Conservation (phyloP, 2,113 vertebrate genomes). For the Neotoma lepida region DNA sequence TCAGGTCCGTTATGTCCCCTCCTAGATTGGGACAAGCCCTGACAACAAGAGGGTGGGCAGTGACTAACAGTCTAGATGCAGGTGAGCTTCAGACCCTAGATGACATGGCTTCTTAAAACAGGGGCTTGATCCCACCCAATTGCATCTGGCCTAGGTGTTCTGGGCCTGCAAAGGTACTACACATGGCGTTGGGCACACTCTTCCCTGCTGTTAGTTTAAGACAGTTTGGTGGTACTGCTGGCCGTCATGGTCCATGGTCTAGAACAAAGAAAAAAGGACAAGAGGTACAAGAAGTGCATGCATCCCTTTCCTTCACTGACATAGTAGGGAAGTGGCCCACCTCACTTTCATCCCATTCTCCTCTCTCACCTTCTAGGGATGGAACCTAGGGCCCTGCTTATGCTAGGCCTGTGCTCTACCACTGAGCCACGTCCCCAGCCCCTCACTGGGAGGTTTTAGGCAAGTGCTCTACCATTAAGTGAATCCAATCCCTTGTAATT, state of each 20-base stretch:
- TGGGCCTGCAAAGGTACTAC: neutral
- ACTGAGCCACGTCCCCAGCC: neutral
- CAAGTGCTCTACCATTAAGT: neutral
- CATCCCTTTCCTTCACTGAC: neutral
- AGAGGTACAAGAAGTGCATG: neutral
- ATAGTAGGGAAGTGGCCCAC: no score
- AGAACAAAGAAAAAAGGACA: neutral
- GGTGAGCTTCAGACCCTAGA: neutral
- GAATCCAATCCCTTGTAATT: neutral
- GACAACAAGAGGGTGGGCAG: neutral
- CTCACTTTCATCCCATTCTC: neutral
- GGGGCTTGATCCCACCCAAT: no score
- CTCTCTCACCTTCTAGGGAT: neutral
- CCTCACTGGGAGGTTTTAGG: neutral
- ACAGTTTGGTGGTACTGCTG: neutral
- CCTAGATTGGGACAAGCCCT: neutral
- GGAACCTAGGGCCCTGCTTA: neutral
- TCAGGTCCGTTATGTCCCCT: constrained; percentile 82
- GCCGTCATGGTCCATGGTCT: neutral
- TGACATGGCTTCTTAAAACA: neutral
- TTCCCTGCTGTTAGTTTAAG: neutral
- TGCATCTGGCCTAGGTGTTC: neutral
- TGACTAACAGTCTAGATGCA: neutral
- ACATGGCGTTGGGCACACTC: accelerated
- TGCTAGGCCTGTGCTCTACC: neutral